A percentile compares a stretch with the other conserved stretches of the same genome.
Conservation (phyloP, 2,113 vertebrate species). For the Melanerpes formicivorus region DNA sequence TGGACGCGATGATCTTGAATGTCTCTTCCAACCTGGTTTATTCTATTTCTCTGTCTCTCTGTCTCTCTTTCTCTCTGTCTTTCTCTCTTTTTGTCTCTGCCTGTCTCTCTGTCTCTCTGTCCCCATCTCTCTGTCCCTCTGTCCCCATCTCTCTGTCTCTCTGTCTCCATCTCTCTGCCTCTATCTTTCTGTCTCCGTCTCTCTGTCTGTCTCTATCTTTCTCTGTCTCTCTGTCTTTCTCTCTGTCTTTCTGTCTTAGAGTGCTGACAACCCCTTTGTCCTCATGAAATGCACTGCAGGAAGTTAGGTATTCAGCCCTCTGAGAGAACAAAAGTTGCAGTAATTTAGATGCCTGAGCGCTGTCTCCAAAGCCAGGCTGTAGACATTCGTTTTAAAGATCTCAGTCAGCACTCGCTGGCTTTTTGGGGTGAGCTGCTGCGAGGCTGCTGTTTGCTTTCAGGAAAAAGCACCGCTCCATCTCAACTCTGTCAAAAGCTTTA, state of each 20-base stretch:
- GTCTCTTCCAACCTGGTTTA: too few species aligned
- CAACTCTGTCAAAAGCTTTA: background rate
- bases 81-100: too few species aligned
- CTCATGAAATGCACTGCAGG: fast-evolving
- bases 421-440: background rate
- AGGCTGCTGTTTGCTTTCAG: background rate
- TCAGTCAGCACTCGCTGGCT: background rate
- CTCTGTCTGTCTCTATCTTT: too few species aligned
- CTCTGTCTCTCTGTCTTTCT: too few species aligned
- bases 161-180: too few species aligned
- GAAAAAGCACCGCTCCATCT: background rate
- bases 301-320: background rate
- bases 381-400: background rate
- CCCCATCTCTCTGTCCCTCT: too few species aligned
- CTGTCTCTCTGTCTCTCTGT: too few species aligned
- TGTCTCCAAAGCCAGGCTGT: background rate
- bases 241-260: background rate
- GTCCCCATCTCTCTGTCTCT: too few species aligned
- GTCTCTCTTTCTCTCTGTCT: too few species aligned
- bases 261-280: background rate
- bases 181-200: too few species aligned
- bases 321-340: background rate
- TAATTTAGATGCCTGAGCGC: background rate
- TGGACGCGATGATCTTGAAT: too few species aligned
- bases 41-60: too few species aligned